Percentiles rank a stretch among this genome's conserved stretches.
These are phyloP conservation scores for Lepisosteus oculatus DNA, from an alignment of 2,113 vertebrate species.

Conservation along the genomic window DNA sequence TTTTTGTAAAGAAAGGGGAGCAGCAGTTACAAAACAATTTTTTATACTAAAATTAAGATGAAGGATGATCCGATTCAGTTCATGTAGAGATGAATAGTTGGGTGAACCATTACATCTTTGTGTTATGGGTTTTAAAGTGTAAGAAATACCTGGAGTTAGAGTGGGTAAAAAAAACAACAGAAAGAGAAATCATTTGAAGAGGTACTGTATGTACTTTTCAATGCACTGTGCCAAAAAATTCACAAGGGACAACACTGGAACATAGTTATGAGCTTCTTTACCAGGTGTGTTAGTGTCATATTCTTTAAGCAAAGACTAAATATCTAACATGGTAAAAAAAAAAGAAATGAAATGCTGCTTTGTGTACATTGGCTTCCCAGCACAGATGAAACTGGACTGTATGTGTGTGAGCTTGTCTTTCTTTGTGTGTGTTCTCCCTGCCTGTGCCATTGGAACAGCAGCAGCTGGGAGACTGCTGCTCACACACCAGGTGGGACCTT, in stretches of 20 bases:
- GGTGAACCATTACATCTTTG: too few species aligned
- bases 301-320: background rate
- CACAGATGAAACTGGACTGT: background rate
- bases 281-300: too few species aligned
- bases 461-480: slow-evolving; percentile 62
- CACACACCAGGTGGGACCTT: slow-evolving; percentile 66
- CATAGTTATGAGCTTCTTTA: too few species aligned
- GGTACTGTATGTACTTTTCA: slow-evolving; percentile 16
- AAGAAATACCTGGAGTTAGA: too few species aligned
- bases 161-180: too few species aligned
- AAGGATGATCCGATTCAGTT: too few species aligned
- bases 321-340: background rate
- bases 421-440: slow-evolving; percentile 24
- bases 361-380: background rate
- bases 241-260: slow-evolving; percentile 13
- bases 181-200: too few species aligned
- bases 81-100: too few species aligned
- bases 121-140: too few species aligned
- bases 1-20: too few species aligned
- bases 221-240: slow-evolving; percentile 12
- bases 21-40: too few species aligned
- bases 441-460: slow-evolving; percentile 51
- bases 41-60: too few species aligned
- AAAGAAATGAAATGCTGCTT: background rate
- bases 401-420: slow-evolving; percentile 23